Evolutionary conservation across 2,888 invertebrate species (phyloP).

Genomic region (Drosophila melanocephala): DNA sequence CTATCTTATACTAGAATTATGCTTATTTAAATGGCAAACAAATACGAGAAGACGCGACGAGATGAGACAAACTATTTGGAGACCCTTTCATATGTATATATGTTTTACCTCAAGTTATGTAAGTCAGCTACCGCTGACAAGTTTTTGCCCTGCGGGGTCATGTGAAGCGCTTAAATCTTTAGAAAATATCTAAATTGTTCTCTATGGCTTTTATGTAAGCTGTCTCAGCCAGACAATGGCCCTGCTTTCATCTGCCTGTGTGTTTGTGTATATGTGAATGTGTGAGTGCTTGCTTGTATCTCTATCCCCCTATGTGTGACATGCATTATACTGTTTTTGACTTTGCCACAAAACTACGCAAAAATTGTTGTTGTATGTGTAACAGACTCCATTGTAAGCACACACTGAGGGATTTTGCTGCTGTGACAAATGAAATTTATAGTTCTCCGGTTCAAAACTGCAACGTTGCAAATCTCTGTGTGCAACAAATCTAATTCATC

Average conservation of each 20-base stretch:
- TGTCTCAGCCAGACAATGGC: slow-evolving; percentile 68
- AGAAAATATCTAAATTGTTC: slow-evolving; percentile 78
- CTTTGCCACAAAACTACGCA: slow-evolving; percentile 75
- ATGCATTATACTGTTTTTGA: slow-evolving; percentile 79
- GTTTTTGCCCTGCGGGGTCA: slow-evolving; percentile 55
- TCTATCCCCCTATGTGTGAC: slow-evolving; percentile 54
- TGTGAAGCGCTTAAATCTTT: slow-evolving; percentile 73
- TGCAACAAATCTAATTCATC: slow-evolving; percentile 73
- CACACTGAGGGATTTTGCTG: slow-evolving; percentile 60
- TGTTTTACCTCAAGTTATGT: slow-evolving; percentile 45
- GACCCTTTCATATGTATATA: slow-evolving; percentile 11
- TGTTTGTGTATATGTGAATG: neutral
- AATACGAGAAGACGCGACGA: slow-evolving; percentile 38
- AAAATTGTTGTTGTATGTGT: slow-evolving; percentile 65
- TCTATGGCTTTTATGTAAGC: slow-evolving; percentile 77
- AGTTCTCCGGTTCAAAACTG: slow-evolving; percentile 66
- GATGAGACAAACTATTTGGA: neutral
- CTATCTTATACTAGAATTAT: slow-evolving; percentile 54
- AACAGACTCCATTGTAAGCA: slow-evolving; percentile 73
- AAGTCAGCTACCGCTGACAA: slow-evolving; percentile 67
- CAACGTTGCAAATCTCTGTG: slow-evolving; percentile 69
- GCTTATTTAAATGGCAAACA: slow-evolving; percentile 77
- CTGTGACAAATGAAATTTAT: slow-evolving; percentile 79
- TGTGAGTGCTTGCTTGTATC: slow-evolving; percentile 13
- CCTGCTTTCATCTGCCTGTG: slow-evolving; percentile 13